These are phyloP conservation scores for Yasuhikotakia modesta DNA, from an alignment of 2,797 vertebrate species.

Conservation along the genomic window DNA sequence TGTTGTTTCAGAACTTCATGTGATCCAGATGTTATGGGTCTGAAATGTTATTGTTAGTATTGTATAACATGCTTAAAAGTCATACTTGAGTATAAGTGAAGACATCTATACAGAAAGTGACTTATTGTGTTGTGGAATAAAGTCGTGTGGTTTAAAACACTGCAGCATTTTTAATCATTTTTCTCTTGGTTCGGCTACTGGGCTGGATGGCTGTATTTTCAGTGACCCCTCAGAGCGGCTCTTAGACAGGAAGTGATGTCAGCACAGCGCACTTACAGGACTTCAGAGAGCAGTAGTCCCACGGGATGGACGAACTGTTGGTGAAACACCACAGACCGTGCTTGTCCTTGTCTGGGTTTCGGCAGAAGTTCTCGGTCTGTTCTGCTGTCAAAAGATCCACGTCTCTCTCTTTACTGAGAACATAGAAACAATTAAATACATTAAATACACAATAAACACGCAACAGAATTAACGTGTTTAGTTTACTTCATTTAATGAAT, in stretches of 20 bases:
- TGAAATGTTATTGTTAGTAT: neutral
- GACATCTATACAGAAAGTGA: neutral
- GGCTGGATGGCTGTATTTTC: conserved; percentile 56
- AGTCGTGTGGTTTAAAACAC: neutral
- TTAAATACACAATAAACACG: neutral
- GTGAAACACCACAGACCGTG: conserved; percentile 98
- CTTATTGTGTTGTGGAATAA: neutral
- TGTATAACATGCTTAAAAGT: neutral
- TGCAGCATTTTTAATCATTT: neutral
- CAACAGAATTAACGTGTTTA: neutral
- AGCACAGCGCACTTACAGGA: conserved; percentile 81
- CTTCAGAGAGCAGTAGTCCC: conserved; percentile 95
- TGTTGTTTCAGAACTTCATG: neutral
- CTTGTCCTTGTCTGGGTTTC: conserved; percentile 95
- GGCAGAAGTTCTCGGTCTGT: conserved; percentile 89
- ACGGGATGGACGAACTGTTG: conserved; percentile 87
- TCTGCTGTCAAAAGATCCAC: conserved; percentile 68
- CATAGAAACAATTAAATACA: no score
- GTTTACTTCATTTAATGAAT: no score
- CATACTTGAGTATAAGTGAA: neutral
- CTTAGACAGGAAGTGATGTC: neutral
- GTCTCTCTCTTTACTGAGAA: conserved; percentile 52
- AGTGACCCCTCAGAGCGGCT: conserved; percentile 59
- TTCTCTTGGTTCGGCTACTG: neutral
- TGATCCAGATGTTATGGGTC: conserved; percentile 6